Evolutionary conservation across 2,113 vertebrate genomes (phyloP).

Genomic region (Brachirus orientalis): DNA sequence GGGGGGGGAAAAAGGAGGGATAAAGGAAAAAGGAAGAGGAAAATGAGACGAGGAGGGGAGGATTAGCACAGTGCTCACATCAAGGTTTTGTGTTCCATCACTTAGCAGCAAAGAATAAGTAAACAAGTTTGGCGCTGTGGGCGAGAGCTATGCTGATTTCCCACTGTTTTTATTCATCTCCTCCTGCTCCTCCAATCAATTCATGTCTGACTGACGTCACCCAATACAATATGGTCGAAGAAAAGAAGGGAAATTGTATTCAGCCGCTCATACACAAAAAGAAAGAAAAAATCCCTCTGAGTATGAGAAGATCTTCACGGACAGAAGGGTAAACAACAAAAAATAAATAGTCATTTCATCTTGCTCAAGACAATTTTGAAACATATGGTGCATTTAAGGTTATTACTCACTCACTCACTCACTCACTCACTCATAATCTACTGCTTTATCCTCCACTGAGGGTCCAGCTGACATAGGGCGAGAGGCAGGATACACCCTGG

Average conservation of each 20-base stretch:
- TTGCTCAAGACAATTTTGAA: too few species aligned
- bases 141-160: slow-evolving; percentile 67
- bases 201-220: slow-evolving; percentile 61
- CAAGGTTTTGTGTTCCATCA: slow-evolving; percentile 68
- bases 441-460: too few species aligned
- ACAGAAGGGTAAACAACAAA: slow-evolving; percentile 9
- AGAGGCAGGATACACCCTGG: too few species aligned
- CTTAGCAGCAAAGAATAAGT: slow-evolving; percentile 58
- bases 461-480: too few species aligned
- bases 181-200: slow-evolving; percentile 69
- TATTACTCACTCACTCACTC: too few species aligned
- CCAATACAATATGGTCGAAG: slow-evolving; percentile 60
- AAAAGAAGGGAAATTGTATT: slow-evolving; percentile 56
- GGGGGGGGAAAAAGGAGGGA: slow-evolving; percentile 20
- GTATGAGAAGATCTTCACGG: slow-evolving; percentile 9
- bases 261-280: slow-evolving; percentile 43
- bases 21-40: slow-evolving; percentile 57
- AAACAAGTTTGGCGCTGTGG: slow-evolving; percentile 65
- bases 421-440: too few species aligned
- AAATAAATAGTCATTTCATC: too few species aligned
- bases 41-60: slow-evolving; percentile 56
- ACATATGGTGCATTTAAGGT: too few species aligned
- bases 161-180: slow-evolving; percentile 73
- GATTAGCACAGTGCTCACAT: slow-evolving; percentile 69
- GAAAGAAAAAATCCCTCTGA: slow-evolving; percentile 28